These are phyloP conservation scores for Takifugu rubripes DNA, from an alignment of 2,797 vertebrate genomes.

Conservation along the genomic window DNA sequence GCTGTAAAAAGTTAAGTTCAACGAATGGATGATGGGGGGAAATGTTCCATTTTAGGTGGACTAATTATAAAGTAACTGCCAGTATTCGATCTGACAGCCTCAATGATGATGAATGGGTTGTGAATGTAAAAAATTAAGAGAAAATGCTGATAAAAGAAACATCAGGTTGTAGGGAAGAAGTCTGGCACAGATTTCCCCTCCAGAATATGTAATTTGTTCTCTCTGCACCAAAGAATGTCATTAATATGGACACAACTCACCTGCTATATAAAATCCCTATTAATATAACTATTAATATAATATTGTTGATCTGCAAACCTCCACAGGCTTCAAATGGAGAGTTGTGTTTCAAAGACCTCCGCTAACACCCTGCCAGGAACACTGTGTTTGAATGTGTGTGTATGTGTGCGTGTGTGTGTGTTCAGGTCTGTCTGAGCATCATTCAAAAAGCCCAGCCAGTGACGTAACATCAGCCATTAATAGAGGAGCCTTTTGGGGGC, in stretches of 20 bases:
- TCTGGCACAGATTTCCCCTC: too few species aligned
- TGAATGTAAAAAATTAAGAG: slow-evolving; percentile 5
- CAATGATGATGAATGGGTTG: slow-evolving; percentile 25
- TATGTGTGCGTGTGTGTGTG: background rate
- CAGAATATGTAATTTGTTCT: too few species aligned
- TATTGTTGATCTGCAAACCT: too few species aligned
- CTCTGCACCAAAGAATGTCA: too few species aligned
- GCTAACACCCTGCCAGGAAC: too few species aligned
- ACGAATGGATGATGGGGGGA: slow-evolving; percentile 12
- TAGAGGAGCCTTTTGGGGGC: background rate
- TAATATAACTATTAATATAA: too few species aligned
- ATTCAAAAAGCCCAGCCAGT: background rate
- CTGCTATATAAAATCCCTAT: too few species aligned
- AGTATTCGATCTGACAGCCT: slow-evolving; percentile 14
- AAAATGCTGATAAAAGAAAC: background rate
- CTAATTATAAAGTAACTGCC: slow-evolving; percentile 22
- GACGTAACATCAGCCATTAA: background rate
- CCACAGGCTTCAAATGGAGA: too few species aligned
- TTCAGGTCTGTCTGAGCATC: background rate
- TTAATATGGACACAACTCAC: too few species aligned
- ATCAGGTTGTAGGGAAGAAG: too few species aligned
- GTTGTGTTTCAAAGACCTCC: too few species aligned
- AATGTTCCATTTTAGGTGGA: slow-evolving; percentile 6
- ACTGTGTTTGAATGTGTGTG: background rate
- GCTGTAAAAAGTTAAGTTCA: slow-evolving; percentile 35